Percentiles rank a stretch among this genome's conserved stretches.
Evolutionary conservation across 2,888 invertebrate species (phyloP).

Genomic region (Xylota segnis): DNA sequence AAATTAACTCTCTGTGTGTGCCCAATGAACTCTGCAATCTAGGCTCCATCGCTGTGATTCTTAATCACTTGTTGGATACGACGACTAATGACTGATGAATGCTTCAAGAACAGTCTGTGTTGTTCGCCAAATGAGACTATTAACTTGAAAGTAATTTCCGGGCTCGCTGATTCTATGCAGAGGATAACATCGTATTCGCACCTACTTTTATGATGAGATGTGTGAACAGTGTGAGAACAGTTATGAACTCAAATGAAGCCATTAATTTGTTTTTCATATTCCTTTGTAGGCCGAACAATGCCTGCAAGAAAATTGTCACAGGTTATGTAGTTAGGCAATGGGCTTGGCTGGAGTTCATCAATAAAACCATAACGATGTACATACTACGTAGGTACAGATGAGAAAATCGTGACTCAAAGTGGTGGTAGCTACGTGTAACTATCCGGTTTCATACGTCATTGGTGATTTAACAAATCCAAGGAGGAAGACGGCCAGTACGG

Average conservation of each 20-base stretch:
- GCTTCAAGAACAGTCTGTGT: constrained; percentile 34
- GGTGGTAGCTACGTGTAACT: neutral
- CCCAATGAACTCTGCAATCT: constrained; percentile 49
- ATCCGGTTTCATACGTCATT: constrained; percentile 20
- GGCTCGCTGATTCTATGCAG: constrained; percentile 19
- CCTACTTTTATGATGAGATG: constrained; percentile 38
- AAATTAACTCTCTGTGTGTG: constrained; percentile 5
- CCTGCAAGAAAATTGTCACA: constrained; percentile 17
- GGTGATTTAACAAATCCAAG: constrained; percentile 8
- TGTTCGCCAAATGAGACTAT: constrained; percentile 53
- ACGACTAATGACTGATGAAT: constrained; percentile 51
- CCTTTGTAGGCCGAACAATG: constrained; percentile 37
- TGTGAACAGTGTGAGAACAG: constrained; percentile 51
- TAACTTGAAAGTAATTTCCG: constrained; percentile 59
- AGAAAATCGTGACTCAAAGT: constrained; percentile 9
- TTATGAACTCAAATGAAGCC: constrained; percentile 59
- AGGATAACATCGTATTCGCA: constrained; percentile 51
- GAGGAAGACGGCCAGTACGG: neutral
- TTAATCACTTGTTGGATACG: constrained; percentile 16
- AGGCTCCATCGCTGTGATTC: constrained; percentile 27
- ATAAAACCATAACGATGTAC: neutral
- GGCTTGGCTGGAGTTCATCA: constrained; percentile 3
- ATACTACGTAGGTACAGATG: too few relatives aligned
- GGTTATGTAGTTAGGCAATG: constrained; percentile 15
- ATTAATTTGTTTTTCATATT: constrained; percentile 42